Conservation (phyloP, 2,113 vertebrate species). For the Crocuta crocuta region DNA sequence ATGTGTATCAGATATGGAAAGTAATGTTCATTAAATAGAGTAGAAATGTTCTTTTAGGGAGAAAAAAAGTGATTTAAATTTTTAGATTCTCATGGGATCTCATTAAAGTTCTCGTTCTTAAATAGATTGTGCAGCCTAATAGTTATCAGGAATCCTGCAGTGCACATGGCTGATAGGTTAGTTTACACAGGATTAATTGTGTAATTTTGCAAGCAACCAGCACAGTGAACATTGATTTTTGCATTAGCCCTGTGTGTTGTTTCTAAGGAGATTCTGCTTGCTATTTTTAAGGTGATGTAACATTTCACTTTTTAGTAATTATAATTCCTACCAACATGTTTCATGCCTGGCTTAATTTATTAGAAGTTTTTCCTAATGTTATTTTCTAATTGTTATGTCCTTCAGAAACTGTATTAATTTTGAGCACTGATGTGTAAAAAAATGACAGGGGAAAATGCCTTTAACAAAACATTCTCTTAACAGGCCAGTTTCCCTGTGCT, state of each 20-base stretch:
- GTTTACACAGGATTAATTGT: conserved; percentile 88
- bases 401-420: conserved; percentile 64
- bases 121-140: conserved; percentile 75
- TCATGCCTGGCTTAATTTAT: conserved; percentile 35
- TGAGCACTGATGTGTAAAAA: conserved; percentile 51
- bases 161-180: conserved; percentile 82
- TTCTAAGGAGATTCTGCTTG: conserved; percentile 60
- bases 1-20: conserved; percentile 46
- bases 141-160: conserved; percentile 81
- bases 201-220: conserved; percentile 83
- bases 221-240: conserved; percentile 77
- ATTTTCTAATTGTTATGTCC: conserved; percentile 18
- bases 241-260: conserved; percentile 30
- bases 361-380: conserved; percentile 2
- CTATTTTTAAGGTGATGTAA: conserved; percentile 40
- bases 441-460: background rate
- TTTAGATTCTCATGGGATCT: conserved; percentile 84
- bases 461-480: background rate
- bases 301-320: conserved; percentile 51
- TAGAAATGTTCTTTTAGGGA: conserved; percentile 81
- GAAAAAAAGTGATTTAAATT: conserved; percentile 68
- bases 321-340: background rate
- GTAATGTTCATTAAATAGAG: conserved; percentile 68
- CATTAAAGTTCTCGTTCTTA: conserved; percentile 84
- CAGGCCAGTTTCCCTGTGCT: background rate